Conservation (phyloP, 2,113 vertebrate genomes). For the Etia nguti region DNA sequence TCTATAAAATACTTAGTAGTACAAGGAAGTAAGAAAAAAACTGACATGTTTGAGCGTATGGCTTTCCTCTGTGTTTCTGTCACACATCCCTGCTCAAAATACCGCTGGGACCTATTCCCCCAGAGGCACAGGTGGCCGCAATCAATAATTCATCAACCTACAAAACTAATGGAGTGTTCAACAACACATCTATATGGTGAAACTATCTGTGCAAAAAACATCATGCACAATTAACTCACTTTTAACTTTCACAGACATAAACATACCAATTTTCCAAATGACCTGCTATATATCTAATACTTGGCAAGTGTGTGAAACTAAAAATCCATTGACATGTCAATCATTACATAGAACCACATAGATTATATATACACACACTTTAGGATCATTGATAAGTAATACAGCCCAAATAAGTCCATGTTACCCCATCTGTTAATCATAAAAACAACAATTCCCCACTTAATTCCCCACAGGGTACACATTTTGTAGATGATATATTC, state of each 20-base stretch:
- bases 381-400: neutral
- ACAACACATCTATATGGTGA: neutral
- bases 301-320: neutral
- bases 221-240: neutral
- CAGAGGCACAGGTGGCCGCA: neutral
- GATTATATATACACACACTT: neutral
- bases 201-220: neutral
- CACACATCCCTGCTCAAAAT: neutral
- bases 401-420: neutral
- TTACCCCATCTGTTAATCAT: neutral
- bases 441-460: neutral
- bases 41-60: neutral
- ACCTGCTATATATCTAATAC: neutral
- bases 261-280: neutral
- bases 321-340: neutral
- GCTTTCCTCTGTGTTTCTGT: neutral
- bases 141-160: neutral
- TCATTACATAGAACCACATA: neutral
- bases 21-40: accelerated
- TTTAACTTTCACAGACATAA: neutral
- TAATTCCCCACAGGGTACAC: neutral
- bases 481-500: neutral
- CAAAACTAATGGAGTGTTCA: neutral
- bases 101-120: neutral
- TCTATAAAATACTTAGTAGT: neutral